Evolutionary conservation across 2,888 invertebrate genomes (phyloP), one percentile per base, ranked within the genome.

Genomic region (Dynastes hyllus): DNA sequence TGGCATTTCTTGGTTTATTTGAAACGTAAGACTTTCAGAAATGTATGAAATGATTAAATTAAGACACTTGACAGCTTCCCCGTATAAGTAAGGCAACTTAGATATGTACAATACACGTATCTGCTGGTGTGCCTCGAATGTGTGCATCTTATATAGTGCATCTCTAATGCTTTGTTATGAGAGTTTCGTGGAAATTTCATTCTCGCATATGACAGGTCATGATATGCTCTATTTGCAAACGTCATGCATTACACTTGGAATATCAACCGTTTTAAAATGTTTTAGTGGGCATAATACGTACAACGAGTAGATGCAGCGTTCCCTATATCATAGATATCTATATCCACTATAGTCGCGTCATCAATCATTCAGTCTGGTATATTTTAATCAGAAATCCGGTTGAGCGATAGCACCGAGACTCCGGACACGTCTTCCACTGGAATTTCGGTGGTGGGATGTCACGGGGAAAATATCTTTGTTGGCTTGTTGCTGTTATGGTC

Each of bases 391-490:
- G 61, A 37, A 61, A 45, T 61, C 61, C 40, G 63, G 22, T 45
- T 13, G 61, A 45, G 11, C 37, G 55, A 53, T 53, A 55, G 55
- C 71, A 29, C 37, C 13, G 32, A n/a, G 73, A 69, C 51, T 13
- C 27, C 13, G 51, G 51, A n/a, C 51, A 51, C 51, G 22, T 51
- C 51, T 69, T 53, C 27, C 29, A 51, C 11, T 51, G 69, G 51
- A 69, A 69, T 51, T 51, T 63, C 32, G 3, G 29, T 63, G 13
- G 29, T 9, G 63, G 13, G 4, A 32, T 69, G 51, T 53, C 13
- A 69, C 69, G 29, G 73, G 37, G 71, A 55, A 32, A 71, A 75
- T 40, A 37, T 75, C 45, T 61, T 22, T 75, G 61, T 75, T 45
- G 50, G 22, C 22, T 50, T 75, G 27, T 40, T 73, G 73, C 53